Conservation (phyloP, 2,797 vertebrate species). For the Fringilla coelebs region DNA sequence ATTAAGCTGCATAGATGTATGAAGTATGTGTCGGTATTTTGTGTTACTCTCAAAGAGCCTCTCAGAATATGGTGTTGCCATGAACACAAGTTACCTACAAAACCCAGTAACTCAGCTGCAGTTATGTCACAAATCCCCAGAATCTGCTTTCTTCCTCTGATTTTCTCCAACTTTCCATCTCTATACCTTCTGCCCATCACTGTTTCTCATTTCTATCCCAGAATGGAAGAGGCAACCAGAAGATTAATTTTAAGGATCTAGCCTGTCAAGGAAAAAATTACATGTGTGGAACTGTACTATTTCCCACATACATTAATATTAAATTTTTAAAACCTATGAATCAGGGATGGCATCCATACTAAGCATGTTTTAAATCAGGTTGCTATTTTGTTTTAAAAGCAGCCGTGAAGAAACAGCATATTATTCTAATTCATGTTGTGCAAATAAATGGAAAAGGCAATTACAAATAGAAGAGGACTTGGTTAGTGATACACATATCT, state of each 20-base stretch:
- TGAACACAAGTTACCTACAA: not conserved
- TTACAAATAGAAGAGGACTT: not conserved
- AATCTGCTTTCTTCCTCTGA: not conserved
- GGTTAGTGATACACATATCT: not conserved
- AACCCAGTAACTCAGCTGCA: not conserved
- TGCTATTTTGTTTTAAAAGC: not conserved
- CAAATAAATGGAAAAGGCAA: not conserved
- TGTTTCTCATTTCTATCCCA: not conserved
- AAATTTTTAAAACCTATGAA: not conserved
- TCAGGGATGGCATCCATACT: not conserved
- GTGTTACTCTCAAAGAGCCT: not conserved
- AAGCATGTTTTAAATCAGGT: not conserved
- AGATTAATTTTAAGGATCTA: not conserved
- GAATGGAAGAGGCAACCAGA: not conserved
- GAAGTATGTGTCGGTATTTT: not conserved
- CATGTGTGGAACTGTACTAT: not conserved
- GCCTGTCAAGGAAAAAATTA: constrained; percentile 11
- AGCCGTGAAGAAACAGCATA: not conserved
- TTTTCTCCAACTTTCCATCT: not conserved
- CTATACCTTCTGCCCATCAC: not conserved
- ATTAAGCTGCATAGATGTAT: not conserved
- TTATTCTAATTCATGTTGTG: not conserved
- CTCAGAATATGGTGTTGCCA: not conserved
- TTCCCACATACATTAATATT: constrained; percentile 8
- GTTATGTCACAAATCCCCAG: not conserved